Conservation (phyloP, 1,140 invertebrate genomes). For the Scylla paramamosain region DNA sequence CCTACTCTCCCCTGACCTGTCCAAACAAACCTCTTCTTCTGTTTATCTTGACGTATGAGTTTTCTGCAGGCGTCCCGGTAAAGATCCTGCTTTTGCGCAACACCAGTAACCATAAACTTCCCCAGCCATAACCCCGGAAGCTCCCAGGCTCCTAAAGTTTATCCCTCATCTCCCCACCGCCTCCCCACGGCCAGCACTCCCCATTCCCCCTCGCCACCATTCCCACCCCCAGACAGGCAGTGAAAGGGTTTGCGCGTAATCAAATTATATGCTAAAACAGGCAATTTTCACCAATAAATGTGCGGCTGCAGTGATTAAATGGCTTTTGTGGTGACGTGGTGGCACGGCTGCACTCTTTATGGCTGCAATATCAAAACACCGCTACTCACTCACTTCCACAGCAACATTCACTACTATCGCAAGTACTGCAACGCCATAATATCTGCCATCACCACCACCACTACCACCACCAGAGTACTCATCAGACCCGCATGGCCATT, state of each 20-base stretch:
- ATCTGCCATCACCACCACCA: background rate
- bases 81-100: no score
- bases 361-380: background rate
- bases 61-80: no score
- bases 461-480: no score
- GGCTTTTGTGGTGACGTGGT: background rate
- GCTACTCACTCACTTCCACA: background rate
- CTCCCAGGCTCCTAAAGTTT: no score
- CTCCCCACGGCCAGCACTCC: background rate
- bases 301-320: background rate
- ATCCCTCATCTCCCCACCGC: background rate
- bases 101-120: no score
- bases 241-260: background rate
- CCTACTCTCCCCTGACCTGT: no score
- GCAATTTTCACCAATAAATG: background rate
- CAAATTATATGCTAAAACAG: background rate
- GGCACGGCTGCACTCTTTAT: background rate
- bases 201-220: background rate
- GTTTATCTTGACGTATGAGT: no score
- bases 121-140: no score
- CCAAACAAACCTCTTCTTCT: no score
- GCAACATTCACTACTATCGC: background rate
- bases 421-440: background rate
- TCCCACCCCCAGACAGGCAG: background rate
- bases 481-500: no score